Evolutionary conservation across 2,888 invertebrate species (phyloP).

Genomic region (Cheilosia vulpina): DNA sequence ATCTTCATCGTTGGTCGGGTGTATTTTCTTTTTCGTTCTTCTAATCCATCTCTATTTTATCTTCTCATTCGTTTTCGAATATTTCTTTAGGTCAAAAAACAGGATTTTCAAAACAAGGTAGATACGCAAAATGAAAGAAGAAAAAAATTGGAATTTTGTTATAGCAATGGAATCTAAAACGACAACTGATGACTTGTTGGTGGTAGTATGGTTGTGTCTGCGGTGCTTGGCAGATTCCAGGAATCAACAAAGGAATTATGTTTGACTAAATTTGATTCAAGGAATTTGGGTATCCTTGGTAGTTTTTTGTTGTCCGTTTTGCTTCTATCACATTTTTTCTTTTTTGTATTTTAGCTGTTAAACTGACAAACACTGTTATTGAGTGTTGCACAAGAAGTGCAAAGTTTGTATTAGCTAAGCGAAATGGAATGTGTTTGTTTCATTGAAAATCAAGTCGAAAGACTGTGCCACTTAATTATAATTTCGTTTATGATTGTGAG

Average conservation of each 20-base stretch:
- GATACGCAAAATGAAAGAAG: constrained; percentile 32
- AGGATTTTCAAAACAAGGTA: constrained; percentile 65
- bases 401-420: constrained; percentile 20
- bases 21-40: constrained; percentile 26
- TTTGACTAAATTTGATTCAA: constrained; percentile 72
- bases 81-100: constrained; percentile 76
- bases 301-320: constrained; percentile 10
- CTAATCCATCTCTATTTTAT: constrained; percentile 66
- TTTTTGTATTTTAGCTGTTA: constrained; percentile 33
- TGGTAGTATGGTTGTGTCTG: constrained; percentile 7
- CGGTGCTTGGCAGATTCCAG: constrained; percentile 52
- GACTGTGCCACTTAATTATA: constrained; percentile 6
- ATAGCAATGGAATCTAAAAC: constrained; percentile 72
- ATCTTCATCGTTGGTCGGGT: constrained; percentile 19
- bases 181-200: constrained; percentile 49
- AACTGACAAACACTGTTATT: constrained; percentile 40
- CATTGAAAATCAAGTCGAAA: constrained; percentile 1
- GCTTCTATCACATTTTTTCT: neutral
- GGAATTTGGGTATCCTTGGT: constrained; percentile 73
- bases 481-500: constrained; percentile 42
- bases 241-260: constrained; percentile 75
- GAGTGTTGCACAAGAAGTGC: constrained; percentile 50
- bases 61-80: constrained; percentile 66
- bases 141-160: constrained; percentile 57
- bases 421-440: constrained; percentile 20